Evolutionary conservation across 1,140 invertebrate species (phyloP), one percentile per base, ranked within the genome.

Genomic region (Gonioctena quinquepunctata): DNA sequence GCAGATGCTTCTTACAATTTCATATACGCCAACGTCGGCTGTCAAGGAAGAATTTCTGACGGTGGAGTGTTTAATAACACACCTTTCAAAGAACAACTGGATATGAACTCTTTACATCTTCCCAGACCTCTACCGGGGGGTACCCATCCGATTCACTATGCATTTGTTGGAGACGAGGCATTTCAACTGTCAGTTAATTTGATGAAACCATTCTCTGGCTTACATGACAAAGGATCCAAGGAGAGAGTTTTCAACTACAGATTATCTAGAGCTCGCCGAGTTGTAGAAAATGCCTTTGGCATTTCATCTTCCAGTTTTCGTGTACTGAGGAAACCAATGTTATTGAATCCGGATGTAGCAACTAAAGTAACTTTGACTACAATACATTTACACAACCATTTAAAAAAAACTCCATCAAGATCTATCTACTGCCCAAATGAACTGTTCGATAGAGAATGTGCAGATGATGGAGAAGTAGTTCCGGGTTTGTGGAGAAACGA

Each of bases 1-100:
- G 81, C 81, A 16, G 85, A 87, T 80, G 82, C 79, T 16, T 70
- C 86, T 56, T 86, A 86, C 71, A 79, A 79, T 66, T 88, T 87
- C 76, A 73, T 80, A 48, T 81, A 79, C 56, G 76, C 83, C n/a
- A 80, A 87, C 66, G 72, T 84, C 26, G 84, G 85, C 26, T 74
- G 78, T 23, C 77, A 81, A 75, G 85, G 85, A 25, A 71, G 78
- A 66, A 79, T 79, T 68, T 76, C 75, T 63, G 82, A 85, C 62
- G 77, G 80, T 67, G 80, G 80, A 26, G 63, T 65, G 5, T 65
- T 65, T 49, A 52, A 52, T 50, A 65, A 26, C 52, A 65, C 63
- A 54, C 52, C 8, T 52, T 52, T 65, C 23, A 28, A 65, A 18
- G 26, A 52, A 65, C n/a, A 8, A 23, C 49, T 65, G 16, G 63